Percentiles rank a stretch among this genome's conserved stretches.
Evolutionary conservation across 2,888 invertebrate species (phyloP).

Genomic region (Ophonus ardosiacus): DNA sequence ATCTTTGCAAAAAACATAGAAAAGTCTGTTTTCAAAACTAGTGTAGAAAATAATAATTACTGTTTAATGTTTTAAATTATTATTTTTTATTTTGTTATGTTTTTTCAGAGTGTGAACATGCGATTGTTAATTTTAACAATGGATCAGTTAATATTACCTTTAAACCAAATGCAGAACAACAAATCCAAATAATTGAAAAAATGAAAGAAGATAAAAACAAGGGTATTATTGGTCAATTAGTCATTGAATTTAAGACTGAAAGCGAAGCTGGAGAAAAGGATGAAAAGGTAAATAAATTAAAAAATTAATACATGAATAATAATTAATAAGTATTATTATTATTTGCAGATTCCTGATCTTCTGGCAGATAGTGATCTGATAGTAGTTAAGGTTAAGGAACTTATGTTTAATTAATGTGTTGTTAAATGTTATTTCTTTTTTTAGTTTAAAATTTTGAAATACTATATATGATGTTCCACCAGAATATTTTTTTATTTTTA

Average conservation of each 20-base stretch:
- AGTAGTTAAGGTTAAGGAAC: not conserved
- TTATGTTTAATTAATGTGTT: not conserved
- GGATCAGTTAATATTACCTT: not conserved
- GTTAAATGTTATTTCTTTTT: not conserved
- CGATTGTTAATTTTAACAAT: not conserved
- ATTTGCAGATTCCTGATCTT: not conserved
- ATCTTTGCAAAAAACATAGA: too few species aligned
- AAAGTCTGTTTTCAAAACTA: too few species aligned
- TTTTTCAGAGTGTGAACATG: not conserved
- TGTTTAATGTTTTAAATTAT: not conserved
- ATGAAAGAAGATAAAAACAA: conserved; percentile 65
- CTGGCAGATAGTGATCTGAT: not conserved
- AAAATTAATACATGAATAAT: not conserved
- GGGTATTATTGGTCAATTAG: conserved; percentile 79
- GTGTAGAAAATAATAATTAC: too few species aligned
- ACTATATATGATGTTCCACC: too few species aligned
- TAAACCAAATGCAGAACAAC: not conserved
- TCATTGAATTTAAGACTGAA: conserved; percentile 75
- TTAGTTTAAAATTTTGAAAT: not conserved
- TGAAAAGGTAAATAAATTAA: not conserved
- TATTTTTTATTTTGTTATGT: not conserved
- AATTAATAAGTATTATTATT: not conserved
- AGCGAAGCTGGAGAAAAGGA: not conserved
- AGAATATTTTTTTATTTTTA: too few species aligned
- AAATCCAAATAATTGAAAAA: conserved; percentile 43